Evolutionary conservation across 1,140 invertebrate genomes (phyloP).

Genomic region (Zaprionus vittiger): DNA sequence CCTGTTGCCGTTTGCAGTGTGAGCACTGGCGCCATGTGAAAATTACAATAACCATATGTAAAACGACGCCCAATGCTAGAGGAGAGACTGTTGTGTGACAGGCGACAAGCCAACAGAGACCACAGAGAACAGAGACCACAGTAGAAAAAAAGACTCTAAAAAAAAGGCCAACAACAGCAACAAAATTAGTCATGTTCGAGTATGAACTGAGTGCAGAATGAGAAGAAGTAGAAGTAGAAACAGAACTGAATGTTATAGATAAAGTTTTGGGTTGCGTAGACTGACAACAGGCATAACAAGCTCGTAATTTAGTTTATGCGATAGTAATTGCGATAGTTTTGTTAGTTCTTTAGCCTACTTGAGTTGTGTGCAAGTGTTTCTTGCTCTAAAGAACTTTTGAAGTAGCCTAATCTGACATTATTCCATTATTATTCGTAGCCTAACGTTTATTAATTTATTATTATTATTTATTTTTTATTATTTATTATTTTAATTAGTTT

Average conservation of each 20-base stretch:
- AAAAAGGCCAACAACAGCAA: conserved; percentile 27
- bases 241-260: background rate
- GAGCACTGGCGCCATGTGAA: conserved; percentile 57
- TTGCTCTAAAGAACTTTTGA: too few species aligned
- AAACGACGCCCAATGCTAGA: conserved; percentile 53
- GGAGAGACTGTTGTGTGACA: conserved; percentile 23
- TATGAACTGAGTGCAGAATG: background rate
- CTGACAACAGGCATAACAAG: background rate
- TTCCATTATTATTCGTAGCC: background rate
- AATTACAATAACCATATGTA: conserved; percentile 75
- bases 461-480: too few species aligned
- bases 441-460: background rate
- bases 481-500: background rate
- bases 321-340: background rate
- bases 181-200: conserved; percentile 61
- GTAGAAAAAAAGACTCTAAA: conserved; percentile 10
- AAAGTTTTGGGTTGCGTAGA: background rate
- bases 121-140: conserved; percentile 26
- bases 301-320: background rate
- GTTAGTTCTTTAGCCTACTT: background rate
- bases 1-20: conserved; percentile 17
- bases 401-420: background rate
- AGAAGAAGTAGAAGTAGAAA: conserved; percentile 46
- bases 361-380: too few species aligned
- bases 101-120: conserved; percentile 26